A percentile compares a stretch with the other conserved stretches of the same genome.
Conservation (phyloP, 2,888 invertebrate species). For the Volucella zonaria region DNA sequence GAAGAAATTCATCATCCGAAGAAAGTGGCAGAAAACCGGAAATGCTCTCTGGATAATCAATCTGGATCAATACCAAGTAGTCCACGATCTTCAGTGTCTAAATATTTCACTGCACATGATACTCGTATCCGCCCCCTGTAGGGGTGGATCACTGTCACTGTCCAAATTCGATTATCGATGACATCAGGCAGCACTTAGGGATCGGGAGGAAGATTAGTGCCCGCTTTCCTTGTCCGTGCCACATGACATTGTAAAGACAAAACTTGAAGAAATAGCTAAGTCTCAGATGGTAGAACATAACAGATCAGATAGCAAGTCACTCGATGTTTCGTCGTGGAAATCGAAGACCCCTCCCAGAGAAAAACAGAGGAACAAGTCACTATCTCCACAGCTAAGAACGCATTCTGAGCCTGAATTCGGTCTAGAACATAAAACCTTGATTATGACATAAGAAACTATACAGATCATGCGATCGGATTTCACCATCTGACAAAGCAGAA, state of each 20-base stretch:
- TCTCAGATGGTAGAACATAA: constrained; percentile 65
- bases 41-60: too few species aligned
- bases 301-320: constrained; percentile 25
- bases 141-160: constrained; percentile 76
- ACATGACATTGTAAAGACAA: constrained; percentile 78
- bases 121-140: too few species aligned
- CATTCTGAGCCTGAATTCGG: constrained; percentile 25
- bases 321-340: constrained; percentile 8
- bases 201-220: constrained; percentile 63
- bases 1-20: too few species aligned
- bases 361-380: background rate
- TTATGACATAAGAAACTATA: constrained; percentile 74
- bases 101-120: constrained; percentile 81
- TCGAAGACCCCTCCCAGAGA: background rate
- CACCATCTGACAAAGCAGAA: too few species aligned
- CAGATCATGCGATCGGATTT: constrained; percentile 81
- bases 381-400: background rate
- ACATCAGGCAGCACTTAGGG: background rate
- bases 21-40: too few species aligned
- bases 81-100: constrained; percentile 83
- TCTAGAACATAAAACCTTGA: constrained; percentile 29
- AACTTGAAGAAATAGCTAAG: constrained; percentile 81
- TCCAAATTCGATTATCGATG: too few species aligned
- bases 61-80: constrained; percentile 80
- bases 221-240: constrained; percentile 72